phyloP scores from a whole-genome alignment of 1,140 invertebrate species.

The Caerostris extrusa region DNA sequence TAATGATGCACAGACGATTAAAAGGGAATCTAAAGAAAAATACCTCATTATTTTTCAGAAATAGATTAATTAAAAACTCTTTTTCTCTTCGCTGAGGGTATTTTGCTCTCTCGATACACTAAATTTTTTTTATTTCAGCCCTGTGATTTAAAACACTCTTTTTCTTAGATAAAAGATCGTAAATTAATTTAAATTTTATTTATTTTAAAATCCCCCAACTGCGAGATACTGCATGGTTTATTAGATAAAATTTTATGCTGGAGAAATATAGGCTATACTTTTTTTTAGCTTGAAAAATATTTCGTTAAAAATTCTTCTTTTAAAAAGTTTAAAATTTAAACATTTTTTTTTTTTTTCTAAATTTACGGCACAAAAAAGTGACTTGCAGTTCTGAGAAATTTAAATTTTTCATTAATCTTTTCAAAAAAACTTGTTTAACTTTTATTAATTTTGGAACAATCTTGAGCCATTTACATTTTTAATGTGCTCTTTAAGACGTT shows the following conservation, averaged over 20 bases:
- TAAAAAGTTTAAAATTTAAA: neutral
- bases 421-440: neutral
- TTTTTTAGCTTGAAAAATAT: neutral
- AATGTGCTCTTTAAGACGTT: neutral
- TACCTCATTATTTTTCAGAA: constrained; percentile 29
- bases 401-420: neutral
- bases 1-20: constrained; percentile 15
- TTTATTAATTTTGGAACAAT: neutral
- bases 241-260: neutral
- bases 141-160: neutral
- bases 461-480: neutral
- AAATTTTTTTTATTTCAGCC: neutral
- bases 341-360: neutral
- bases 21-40: constrained; percentile 5
- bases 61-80: constrained; percentile 37
- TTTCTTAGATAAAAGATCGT: neutral
- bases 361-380: neutral
- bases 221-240: neutral
- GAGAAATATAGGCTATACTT: neutral
- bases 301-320: neutral
- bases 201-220: neutral
- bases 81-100: neutral
- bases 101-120: neutral
- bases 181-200: constrained; percentile 41
- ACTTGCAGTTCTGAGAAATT: neutral